Evolutionary conservation across 2,113 vertebrate species (phyloP).

Genomic region (Numida meleagris): DNA sequence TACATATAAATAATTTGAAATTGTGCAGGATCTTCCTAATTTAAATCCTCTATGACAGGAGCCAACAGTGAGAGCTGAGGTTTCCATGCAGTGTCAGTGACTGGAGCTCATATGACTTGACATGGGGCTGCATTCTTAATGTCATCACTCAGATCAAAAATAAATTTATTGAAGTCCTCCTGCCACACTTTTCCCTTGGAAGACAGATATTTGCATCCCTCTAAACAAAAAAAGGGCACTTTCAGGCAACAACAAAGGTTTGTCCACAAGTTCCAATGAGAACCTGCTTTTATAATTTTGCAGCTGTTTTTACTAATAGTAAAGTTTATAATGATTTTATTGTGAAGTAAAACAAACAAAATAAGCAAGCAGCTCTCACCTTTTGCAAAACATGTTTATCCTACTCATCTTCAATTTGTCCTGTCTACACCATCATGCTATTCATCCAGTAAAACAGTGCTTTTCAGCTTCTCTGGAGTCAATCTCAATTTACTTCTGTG

Average conservation of each 20-base stretch:
- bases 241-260: not conserved
- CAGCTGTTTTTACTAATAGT: not conserved
- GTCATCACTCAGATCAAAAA: not conserved
- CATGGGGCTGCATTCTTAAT: not conserved
- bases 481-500: not conserved
- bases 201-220: not conserved
- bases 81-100: not conserved
- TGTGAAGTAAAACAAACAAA: not conserved
- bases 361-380: not conserved
- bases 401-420: not conserved
- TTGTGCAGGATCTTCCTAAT: not conserved
- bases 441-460: not conserved
- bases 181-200: not conserved
- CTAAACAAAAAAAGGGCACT: not conserved
- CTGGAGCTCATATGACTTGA: not conserved
- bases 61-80: not conserved
- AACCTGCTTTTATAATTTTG: not conserved
- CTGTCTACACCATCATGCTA: not conserved
- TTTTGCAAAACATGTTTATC: not conserved
- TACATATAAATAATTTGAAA: rapidly evolving
- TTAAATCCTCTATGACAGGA: not conserved
- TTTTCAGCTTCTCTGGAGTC: not conserved
- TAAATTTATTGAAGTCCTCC: not conserved
- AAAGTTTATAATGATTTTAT: not conserved
- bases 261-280: not conserved